Evolutionary conservation across 2,797 vertebrate genomes (phyloP), one percentile per base, ranked within the genome.

Genomic region (Etheostoma perlongum): DNA sequence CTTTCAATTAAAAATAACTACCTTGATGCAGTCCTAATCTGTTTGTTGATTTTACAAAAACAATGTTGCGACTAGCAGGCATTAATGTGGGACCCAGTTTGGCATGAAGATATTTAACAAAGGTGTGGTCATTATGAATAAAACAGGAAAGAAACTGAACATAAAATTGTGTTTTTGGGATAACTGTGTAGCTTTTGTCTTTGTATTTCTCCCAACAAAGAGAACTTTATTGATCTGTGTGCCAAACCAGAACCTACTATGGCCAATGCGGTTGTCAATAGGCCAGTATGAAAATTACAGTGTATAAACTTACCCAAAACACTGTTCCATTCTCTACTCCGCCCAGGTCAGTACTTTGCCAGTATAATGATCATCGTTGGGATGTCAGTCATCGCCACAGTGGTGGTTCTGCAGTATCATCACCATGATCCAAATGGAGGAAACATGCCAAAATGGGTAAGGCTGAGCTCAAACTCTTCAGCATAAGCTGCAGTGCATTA

Each of bases 361-460:
- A 96, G 96, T 74, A 96, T 94, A 63, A 96, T 96, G 96, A 94
- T 96, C 88, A 96, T 96, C 30, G 95, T 96, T 33, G 95, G 96
- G 79, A 94, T 96, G 94, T 96, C 95, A 3, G 96, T 96, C 72
- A 93, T 96, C 7, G 95, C 95, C 53, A 96, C 95, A 0, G 94
- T 95, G 75, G 87, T 96, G 51, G 95, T 96, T 44, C 91, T 96
- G 66, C 95, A 96, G 82, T 96, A 96, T 79, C 96, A 96, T 78
- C 95, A 96, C 65, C 95, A 96, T 2, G 94, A 96, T 79, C 95
- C 96, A 5, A 95, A 93, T 0, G 95, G 95, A 88, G 94, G 93
- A 27, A 92, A 84, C 74, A 95, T 96, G 95, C 96, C 96, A 0
- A 95, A 95, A 94, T 96, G 96, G 96, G 96, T 96, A 91, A 90